These are phyloP conservation scores for Glaucidium brasilianum DNA, from an alignment of 2,113 vertebrate genomes.

Conservation along the genomic window DNA sequence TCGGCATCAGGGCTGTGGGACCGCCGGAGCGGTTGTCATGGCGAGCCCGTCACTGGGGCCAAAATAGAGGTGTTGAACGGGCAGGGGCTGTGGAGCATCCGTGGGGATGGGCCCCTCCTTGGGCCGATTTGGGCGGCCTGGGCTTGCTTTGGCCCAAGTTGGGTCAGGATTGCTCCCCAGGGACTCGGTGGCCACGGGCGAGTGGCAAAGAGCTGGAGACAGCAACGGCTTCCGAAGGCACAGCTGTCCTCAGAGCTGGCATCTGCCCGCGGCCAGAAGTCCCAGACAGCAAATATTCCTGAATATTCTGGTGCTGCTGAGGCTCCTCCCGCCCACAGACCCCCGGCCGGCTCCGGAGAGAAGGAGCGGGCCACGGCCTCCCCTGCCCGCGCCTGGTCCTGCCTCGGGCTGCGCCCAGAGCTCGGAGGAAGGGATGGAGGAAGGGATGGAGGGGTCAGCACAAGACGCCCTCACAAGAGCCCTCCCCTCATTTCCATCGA, in stretches of 20 bases:
- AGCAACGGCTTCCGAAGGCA: background rate
- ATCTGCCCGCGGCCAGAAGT: background rate
- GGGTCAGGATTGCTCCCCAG: fast-evolving
- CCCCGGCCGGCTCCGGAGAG: fast-evolving
- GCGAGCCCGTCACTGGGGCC: background rate
- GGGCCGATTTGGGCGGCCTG: fast-evolving
- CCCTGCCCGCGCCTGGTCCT: background rate
- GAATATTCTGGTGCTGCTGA: background rate
- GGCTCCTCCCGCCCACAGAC: background rate
- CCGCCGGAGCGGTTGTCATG: background rate
- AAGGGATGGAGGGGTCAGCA: background rate
- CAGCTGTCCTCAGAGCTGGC: background rate
- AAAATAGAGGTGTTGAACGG: background rate
- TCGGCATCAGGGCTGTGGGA: fast-evolving
- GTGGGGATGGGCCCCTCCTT: background rate
- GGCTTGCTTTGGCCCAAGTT: fast-evolving
- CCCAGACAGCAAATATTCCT: background rate
- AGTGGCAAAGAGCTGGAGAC: background rate
- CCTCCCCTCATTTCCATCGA: fast-evolving
- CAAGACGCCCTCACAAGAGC: fast-evolving
- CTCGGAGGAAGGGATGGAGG: background rate
- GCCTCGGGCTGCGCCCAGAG: fast-evolving
- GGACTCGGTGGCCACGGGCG: fast-evolving
- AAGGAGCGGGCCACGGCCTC: background rate
- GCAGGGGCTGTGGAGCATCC: background rate